Conservation (phyloP, 2,113 vertebrate species). For the Oncorhynchus kisutch region DNA sequence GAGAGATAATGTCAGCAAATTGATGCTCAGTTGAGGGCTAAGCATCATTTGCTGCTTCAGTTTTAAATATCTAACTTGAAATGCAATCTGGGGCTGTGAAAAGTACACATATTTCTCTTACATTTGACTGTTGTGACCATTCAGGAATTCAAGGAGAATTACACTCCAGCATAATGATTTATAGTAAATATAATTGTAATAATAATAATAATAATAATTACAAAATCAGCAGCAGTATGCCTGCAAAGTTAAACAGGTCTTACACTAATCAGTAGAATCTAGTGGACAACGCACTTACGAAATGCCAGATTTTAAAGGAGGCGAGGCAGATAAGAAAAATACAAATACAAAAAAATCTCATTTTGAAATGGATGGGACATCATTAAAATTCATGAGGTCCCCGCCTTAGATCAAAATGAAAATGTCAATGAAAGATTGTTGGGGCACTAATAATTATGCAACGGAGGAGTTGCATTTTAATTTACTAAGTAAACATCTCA, state of each 20-base stretch:
- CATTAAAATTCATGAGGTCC: conserved; percentile 66
- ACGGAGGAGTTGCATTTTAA: conserved; percentile 41
- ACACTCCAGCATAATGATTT: no score
- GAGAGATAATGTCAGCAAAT: conserved; percentile 6
- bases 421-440: conserved; percentile 59
- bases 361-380: conserved; percentile 43
- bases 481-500: conserved; percentile 53
- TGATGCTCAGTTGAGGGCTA: conserved; percentile 1
- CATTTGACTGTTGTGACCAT: no score
- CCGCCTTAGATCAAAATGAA: conserved; percentile 61
- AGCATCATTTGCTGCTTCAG: conserved; percentile 12
- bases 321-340: conserved; percentile 31
- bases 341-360: conserved; percentile 27
- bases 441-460: conserved; percentile 57
- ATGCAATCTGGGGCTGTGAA: no score
- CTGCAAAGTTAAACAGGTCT: no score
- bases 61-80: background rate
- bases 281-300: no score
- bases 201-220: no score
- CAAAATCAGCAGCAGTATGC: no score
- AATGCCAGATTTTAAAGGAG: background rate
- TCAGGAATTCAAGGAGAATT: no score
- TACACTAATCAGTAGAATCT: no score
- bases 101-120: no score
- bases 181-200: no score